Base-by-base conservation (phyloP, 37 sponge, comb jelly and placozoan species). In the Petrosia ficiformis region DNA sequence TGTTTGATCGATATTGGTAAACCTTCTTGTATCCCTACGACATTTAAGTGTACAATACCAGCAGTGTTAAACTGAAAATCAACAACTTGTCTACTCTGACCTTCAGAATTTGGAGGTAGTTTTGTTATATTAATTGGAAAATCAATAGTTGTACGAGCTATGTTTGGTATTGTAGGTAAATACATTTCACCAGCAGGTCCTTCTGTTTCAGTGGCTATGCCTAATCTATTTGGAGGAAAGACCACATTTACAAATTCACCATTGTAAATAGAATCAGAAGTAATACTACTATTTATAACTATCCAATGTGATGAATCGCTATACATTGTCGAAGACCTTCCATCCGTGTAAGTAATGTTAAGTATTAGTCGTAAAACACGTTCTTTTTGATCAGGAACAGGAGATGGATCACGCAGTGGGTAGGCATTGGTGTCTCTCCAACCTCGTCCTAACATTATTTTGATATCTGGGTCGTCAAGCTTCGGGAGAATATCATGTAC, bases 11-110 rank as follows among this genome's bases (percentile, higher is more conserved):
- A 54, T 4, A 78, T 25, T 10, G 59, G 56, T 1, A 65, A 71
- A 19, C 69, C 68, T 6, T 40, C 2, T 0, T 59, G 29, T 6
- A 76, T 39, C 0, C 28, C 63, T 21, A 32, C 44, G 1, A 61
- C 65, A 39, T 68, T 54, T 8, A 86, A 16, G 1, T 36, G 24
- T 48, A 80, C 76, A 57, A 80, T 76, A 16, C 87, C 87, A 57
- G 87, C 87, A 19, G 77, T 44, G 43, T 86, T 86, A 52, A 59
- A 74, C 14, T 72, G 77, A 76, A 86, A 86, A 42, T 86, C 87
- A 5, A 80, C 81, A 31, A 86, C 54, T 44, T 80, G 81, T n/a
- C 42, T 86, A n/a, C 57, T 43, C 11, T 35, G 2, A 59, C 66
- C 82, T 6, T 11, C 28, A 11, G 33, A 28, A 8, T 40, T 57